Percentiles rank a stretch among this genome's conserved stretches.
These are phyloP conservation scores for Penaeus indicus DNA, from an alignment of 1,140 invertebrate genomes.

Conservation along the genomic window DNA sequence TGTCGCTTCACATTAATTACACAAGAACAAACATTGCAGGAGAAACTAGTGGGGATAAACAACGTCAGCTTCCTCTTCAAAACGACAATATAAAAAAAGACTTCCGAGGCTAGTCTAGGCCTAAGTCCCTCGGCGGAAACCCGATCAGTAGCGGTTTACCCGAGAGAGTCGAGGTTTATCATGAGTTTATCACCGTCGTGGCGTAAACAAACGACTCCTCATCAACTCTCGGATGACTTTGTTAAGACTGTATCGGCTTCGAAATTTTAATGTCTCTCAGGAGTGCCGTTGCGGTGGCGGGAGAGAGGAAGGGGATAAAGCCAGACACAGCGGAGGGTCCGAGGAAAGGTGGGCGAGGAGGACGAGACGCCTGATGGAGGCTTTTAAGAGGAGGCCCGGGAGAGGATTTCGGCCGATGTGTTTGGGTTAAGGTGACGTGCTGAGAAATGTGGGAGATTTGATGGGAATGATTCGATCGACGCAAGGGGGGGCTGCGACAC, in stretches of 20 bases:
- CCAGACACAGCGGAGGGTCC: not conserved
- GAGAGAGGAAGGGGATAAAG: not conserved
- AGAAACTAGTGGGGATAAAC: too few species aligned
- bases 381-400: too few species aligned
- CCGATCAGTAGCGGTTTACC: slow-evolving; percentile 6
- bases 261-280: slow-evolving; percentile 45
- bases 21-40: too few species aligned
- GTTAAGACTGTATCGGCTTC: slow-evolving; percentile 39
- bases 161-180: slow-evolving; percentile 25
- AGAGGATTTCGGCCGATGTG: too few species aligned
- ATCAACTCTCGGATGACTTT: slow-evolving; percentile 25
- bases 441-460: too few species aligned
- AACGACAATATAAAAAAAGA: too few species aligned
- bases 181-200: slow-evolving; percentile 6
- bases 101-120: too few species aligned
- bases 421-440: too few species aligned
- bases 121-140: not conserved
- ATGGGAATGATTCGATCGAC: not conserved
- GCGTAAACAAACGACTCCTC: slow-evolving; percentile 27
- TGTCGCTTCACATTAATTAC: too few species aligned
- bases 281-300: slow-evolving; percentile 28
- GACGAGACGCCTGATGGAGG: not conserved
- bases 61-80: too few species aligned
- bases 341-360: not conserved
- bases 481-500: too few species aligned